phyloP scores from a whole-genome alignment of 2,888 invertebrate species.

The Eremobia ochroleuca region DNA sequence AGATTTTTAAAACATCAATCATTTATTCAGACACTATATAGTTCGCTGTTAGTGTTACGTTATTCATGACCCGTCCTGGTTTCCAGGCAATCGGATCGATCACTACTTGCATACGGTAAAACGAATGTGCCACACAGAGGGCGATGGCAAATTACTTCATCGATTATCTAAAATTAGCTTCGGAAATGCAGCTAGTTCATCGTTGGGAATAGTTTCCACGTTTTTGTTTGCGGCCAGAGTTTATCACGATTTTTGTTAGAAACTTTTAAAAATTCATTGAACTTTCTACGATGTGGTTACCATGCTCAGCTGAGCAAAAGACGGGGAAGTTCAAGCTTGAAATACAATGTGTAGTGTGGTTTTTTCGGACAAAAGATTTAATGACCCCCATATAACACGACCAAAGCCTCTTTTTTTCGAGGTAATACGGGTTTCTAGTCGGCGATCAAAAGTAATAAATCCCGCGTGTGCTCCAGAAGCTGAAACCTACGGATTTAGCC shows the following conservation, averaged over 20 bases:
- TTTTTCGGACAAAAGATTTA: slow-evolving; percentile 73
- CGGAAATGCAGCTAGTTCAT: slow-evolving; percentile 68
- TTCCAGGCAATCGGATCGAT: slow-evolving; percentile 66
- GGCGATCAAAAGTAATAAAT: slow-evolving; percentile 74
- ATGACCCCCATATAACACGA: slow-evolving; percentile 70
- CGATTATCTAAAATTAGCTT: slow-evolving; percentile 76
- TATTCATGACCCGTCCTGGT: slow-evolving; percentile 62
- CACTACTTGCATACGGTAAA: slow-evolving; percentile 61
- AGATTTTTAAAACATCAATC: slow-evolving; percentile 66
- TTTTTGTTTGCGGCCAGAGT: slow-evolving; percentile 11
- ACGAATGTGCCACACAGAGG: slow-evolving; percentile 65
- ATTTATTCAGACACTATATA: slow-evolving; percentile 64
- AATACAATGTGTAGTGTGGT: slow-evolving; percentile 47
- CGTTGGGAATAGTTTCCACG: slow-evolving; percentile 63
- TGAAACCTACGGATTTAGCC: slow-evolving; percentile 72
- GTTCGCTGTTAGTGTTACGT: slow-evolving; percentile 55
- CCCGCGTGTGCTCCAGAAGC: slow-evolving; percentile 66
- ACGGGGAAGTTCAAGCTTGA: slow-evolving; percentile 54
- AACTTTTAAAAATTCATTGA: slow-evolving; percentile 42
- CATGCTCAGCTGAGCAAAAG: slow-evolving; percentile 45
- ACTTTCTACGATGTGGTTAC: slow-evolving; percentile 28
- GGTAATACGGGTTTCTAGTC: slow-evolving; percentile 68
- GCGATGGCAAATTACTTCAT: slow-evolving; percentile 73
- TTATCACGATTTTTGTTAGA: slow-evolving; percentile 34
- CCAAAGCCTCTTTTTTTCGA: slow-evolving; percentile 68